A percentile compares a stretch with the other conserved stretches of the same genome.
These are phyloP conservation scores for Rhabdomys pumilio DNA, from an alignment of 2,797 vertebrate genomes.

Conservation along the genomic window DNA sequence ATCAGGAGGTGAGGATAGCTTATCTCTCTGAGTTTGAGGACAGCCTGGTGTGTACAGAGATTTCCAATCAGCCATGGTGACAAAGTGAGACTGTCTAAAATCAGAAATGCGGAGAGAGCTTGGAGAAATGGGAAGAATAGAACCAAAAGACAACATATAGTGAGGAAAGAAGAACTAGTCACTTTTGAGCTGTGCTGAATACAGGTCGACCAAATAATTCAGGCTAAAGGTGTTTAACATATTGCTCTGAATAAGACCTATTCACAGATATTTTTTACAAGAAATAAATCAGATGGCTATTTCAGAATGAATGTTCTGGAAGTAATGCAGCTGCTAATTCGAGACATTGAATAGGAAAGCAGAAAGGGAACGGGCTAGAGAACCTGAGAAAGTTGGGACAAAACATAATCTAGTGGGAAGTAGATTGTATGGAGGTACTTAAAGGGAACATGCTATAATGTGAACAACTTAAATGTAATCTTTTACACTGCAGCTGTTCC, in stretches of 20 bases:
- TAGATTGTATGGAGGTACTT: neutral
- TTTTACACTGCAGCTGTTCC: neutral
- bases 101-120: neutral
- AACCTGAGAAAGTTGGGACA: neutral
- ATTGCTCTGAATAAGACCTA: neutral
- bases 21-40: neutral
- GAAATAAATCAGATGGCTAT: neutral
- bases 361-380: neutral
- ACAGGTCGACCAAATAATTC: neutral
- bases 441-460: neutral
- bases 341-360: neutral
- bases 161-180: neutral
- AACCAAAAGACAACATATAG: neutral
- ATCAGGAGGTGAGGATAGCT: neutral
- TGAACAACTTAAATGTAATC: slow-evolving; percentile 7
- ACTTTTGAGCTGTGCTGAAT: neutral
- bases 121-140: neutral
- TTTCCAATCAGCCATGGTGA: neutral
- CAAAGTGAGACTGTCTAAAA: neutral
- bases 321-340: neutral
- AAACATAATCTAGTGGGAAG: neutral
- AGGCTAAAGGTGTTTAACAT: neutral
- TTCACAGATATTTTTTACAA: neutral
- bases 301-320: slow-evolving; percentile 20
- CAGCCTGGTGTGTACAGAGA: neutral